Percentiles rank a stretch among this genome's conserved stretches.
These are phyloP conservation scores for Polyommatus iphigenia DNA, from an alignment of 2,888 invertebrate genomes.

Conservation along the genomic window DNA sequence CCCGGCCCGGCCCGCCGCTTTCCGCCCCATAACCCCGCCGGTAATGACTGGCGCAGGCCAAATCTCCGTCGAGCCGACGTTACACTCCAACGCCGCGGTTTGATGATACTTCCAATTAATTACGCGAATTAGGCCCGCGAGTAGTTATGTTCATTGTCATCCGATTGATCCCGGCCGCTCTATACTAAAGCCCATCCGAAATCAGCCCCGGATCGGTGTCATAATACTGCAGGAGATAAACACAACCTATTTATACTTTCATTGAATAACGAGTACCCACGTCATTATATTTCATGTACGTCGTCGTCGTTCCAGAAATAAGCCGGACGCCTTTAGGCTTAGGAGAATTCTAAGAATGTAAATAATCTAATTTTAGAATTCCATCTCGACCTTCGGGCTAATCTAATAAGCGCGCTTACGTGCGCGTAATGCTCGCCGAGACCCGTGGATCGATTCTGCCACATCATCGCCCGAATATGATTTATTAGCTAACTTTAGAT, in stretches of 20 bases:
- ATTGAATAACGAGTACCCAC: background rate
- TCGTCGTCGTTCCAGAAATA: background rate
- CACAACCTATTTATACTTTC: background rate
- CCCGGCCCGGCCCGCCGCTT: conserved; percentile 63
- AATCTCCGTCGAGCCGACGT: conserved; percentile 36
- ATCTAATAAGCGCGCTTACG: background rate
- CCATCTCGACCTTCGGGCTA: background rate
- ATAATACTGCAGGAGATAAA: background rate
- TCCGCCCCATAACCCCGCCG: conserved; percentile 60
- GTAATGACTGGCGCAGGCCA: conserved; percentile 46
- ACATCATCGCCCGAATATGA: conserved; percentile 23
- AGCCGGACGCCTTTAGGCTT: background rate
- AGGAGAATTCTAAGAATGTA: conserved; percentile 2
- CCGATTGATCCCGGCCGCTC: background rate
- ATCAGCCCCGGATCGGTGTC: background rate
- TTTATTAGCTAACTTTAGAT: conserved; percentile 28
- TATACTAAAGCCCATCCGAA: background rate
- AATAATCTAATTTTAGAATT: background rate
- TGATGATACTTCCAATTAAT: conserved; percentile 19
- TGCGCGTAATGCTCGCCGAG: background rate
- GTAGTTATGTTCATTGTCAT: background rate
- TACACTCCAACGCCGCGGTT: background rate
- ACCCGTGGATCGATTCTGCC: conserved; percentile 2
- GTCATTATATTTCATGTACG: background rate
- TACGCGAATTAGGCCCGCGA: background rate